Evolutionary conservation across 2,888 invertebrate genomes (phyloP).

Genomic region (Drosophila acutilabella): DNA sequence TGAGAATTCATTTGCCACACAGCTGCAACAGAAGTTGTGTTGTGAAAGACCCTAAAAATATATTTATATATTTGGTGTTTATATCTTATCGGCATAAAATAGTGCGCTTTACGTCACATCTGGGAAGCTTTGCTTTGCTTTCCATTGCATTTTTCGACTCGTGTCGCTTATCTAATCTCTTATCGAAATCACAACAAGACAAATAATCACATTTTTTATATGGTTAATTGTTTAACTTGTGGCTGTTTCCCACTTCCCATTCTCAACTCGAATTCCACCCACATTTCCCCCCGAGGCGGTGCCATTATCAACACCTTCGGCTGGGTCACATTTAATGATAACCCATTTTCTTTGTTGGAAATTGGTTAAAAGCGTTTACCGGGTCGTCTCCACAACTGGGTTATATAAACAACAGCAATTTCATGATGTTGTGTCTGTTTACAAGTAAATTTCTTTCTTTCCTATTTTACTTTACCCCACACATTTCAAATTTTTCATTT

Average conservation of each 20-base stretch:
- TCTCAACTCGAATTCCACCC: background rate
- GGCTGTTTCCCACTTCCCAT: constrained; percentile 38
- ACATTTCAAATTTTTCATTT: background rate
- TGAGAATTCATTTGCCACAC: background rate
- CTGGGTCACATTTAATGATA: constrained; percentile 68
- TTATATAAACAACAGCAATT: constrained; percentile 64
- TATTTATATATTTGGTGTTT: background rate
- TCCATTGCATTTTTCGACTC: constrained; percentile 27
- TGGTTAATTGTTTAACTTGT: constrained; percentile 56
- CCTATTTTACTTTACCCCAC: constrained; percentile 6
- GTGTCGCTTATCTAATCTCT: constrained; percentile 67
- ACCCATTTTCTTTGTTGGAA: constrained; percentile 55
- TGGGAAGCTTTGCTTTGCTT: constrained; percentile 21
- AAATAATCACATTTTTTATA: constrained; percentile 65
- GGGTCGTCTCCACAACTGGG: constrained; percentile 56
- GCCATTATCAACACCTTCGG: constrained; percentile 47
- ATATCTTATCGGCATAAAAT: constrained; percentile 50
- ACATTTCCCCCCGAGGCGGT: constrained; percentile 1
- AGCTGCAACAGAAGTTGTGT: constrained; percentile 51
- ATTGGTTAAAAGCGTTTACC: constrained; percentile 50
- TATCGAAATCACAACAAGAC: constrained; percentile 68
- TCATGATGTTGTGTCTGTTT: constrained; percentile 37
- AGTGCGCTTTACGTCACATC: constrained; percentile 58
- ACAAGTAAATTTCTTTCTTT: constrained; percentile 71
- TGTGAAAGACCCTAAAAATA: constrained; percentile 57